A percentile compares a stretch with the other conserved stretches of the same genome.
phyloP scores from a whole-genome alignment of 2,888 invertebrate genomes.

The Bellardia pandia region DNA sequence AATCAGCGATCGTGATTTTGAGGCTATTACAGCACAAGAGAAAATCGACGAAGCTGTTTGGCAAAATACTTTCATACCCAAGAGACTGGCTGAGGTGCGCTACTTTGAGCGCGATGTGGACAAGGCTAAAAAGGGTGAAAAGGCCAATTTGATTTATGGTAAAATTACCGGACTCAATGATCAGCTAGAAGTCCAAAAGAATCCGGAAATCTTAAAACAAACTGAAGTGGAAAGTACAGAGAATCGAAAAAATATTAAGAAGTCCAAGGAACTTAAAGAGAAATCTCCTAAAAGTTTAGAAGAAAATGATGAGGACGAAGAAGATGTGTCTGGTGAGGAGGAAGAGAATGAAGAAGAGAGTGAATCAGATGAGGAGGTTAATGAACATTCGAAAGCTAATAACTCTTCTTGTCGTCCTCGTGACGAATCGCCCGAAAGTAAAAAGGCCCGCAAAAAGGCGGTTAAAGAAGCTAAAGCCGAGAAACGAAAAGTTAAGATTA shows the following conservation, averaged over 20 bases:
- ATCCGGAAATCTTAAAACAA: conserved; percentile 86
- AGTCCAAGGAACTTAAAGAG: background rate
- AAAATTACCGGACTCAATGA: conserved; percentile 93
- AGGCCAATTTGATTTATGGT: conserved; percentile 91
- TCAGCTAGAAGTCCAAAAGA: conserved; percentile 90
- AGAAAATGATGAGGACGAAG: conserved; percentile 44
- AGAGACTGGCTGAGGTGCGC: conserved; percentile 93
- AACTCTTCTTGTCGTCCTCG: conserved; percentile 89
- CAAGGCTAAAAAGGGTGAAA: conserved; percentile 90
- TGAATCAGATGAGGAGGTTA: conserved; percentile 67
- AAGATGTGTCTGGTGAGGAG: conserved; percentile 74
- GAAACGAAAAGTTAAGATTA: conserved; percentile 93
- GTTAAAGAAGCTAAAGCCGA: conserved; percentile 95
- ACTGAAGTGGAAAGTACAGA: conserved; percentile 77
- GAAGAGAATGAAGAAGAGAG: conserved; percentile 42
- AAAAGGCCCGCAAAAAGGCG: conserved; percentile 93
- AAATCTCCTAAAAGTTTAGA: background rate
- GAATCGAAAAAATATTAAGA: conserved; percentile 68
- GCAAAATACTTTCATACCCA: conserved; percentile 96
- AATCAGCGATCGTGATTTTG: conserved; percentile 87
- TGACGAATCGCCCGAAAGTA: conserved; percentile 92
- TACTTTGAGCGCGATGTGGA: conserved; percentile 93
- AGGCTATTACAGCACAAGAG: conserved; percentile 89
- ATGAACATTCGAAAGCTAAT: conserved; percentile 86
- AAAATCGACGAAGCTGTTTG: conserved; percentile 96